Percentiles rank a stretch among this genome's conserved stretches.
Conservation (phyloP, 2,113 vertebrate species). For the Columba janthina region DNA sequence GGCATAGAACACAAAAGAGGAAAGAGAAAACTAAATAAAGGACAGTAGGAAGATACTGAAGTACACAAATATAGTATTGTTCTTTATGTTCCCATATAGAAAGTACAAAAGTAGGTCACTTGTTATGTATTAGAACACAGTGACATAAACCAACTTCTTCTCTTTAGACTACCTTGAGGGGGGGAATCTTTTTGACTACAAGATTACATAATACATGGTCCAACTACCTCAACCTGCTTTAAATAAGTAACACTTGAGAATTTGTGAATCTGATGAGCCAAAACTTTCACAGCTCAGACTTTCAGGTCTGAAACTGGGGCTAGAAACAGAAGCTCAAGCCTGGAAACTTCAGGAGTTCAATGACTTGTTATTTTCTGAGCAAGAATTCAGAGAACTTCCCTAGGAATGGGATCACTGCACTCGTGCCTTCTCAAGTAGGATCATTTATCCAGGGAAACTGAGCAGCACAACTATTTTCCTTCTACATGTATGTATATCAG, state of each 20-base stretch:
- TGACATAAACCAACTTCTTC: not conserved
- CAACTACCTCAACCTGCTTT: constrained; percentile 15
- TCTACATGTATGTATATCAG: not conserved
- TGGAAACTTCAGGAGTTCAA: not conserved
- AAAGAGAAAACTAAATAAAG: not conserved
- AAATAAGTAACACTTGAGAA: not conserved
- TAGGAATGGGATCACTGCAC: not conserved
- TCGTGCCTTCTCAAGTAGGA: not conserved
- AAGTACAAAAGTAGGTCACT: constrained; percentile 26
- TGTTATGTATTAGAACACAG: not conserved
- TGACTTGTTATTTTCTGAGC: not conserved
- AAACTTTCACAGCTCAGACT: constrained; percentile 39
- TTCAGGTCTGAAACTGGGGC: constrained; percentile 1
- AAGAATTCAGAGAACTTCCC: not conserved
- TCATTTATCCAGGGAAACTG: not conserved
- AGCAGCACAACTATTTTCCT: not conserved
- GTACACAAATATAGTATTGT: not conserved
- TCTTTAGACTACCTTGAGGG: not conserved
- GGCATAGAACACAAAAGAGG: not conserved
- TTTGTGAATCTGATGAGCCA: constrained; percentile 2
- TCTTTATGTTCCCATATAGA: not conserved
- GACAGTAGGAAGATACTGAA: not conserved
- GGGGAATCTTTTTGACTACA: not conserved
- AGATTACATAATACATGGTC: not conserved
- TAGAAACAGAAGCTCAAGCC: constrained; percentile 22